Conservation (phyloP, 1,140 invertebrate species). For the Macrostomum lignano region DNA sequence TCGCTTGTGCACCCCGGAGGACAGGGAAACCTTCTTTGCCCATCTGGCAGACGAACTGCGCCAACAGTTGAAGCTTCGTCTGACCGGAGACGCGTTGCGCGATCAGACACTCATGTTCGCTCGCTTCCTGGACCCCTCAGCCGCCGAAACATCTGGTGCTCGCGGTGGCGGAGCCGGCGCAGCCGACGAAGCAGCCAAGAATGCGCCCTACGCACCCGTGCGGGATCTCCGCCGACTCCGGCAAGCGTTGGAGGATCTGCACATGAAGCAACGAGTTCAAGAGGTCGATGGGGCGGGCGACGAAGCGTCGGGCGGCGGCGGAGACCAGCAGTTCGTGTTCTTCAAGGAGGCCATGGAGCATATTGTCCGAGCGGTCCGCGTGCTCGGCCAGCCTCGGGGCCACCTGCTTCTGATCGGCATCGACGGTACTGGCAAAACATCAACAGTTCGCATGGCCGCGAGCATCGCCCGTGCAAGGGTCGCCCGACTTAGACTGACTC, state of each 20-base stretch:
- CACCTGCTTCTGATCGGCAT: conserved; percentile 23
- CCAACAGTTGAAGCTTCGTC: conserved; percentile 46
- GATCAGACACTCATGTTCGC: background rate
- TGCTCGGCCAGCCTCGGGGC: conserved; percentile 22
- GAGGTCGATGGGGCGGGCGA: background rate
- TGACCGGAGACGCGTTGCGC: conserved; percentile 19
- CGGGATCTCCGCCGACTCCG: background rate
- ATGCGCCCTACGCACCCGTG: background rate
- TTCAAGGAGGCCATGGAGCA: conserved; percentile 26
- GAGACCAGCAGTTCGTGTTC: conserved; percentile 13
- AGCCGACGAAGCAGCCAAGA: background rate
- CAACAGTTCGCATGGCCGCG: conserved; percentile 16
- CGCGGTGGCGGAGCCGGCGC: too few relatives aligned
- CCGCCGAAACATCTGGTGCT: background rate
- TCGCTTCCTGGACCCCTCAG: background rate
- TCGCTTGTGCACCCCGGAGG: conserved; percentile 43
- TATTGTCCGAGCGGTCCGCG: conserved; percentile 18
- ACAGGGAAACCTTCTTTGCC: conserved; percentile 41
- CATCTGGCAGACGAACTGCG: conserved; percentile 42
- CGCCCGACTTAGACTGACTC: conserved; percentile 28
- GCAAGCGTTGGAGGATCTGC: background rate
- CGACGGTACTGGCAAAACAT: conserved; percentile 24
- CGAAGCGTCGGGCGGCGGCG: background rate
- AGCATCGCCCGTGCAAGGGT: conserved; percentile 11
- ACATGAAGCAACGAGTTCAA: background rate